phyloP scores from a whole-genome alignment of 2,113 vertebrate species.

The Electrona antarctica region DNA sequence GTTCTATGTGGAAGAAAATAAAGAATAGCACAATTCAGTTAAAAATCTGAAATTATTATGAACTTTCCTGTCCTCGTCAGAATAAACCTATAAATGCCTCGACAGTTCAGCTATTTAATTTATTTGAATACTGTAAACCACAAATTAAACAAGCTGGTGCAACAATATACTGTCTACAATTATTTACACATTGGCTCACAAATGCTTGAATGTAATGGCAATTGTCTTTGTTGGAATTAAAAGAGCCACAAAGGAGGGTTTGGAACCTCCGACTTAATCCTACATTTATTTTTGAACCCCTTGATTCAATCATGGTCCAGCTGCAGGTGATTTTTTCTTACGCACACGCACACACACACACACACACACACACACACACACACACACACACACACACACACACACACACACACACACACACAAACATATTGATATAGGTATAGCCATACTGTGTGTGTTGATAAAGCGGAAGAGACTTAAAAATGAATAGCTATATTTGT shows the following conservation, averaged over 20 bases:
- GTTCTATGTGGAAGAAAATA: too few relatives aligned
- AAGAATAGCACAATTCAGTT: too few relatives aligned
- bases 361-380: constrained; percentile 3
- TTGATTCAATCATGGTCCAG: constrained; percentile 8
- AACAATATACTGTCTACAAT: too few relatives aligned
- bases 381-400: constrained; percentile 2
- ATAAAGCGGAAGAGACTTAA: too few relatives aligned
- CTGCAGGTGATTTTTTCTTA: background rate
- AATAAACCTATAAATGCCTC: too few relatives aligned
- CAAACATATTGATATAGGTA: constrained; percentile 45
- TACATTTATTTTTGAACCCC: background rate
- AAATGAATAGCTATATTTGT: background rate
- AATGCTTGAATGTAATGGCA: background rate
- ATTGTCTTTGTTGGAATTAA: constrained; percentile 9
- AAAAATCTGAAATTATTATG: too few relatives aligned
- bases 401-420: background rate
- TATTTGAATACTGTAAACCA: too few relatives aligned
- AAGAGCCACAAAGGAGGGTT: background rate
- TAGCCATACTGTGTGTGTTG: constrained; percentile 27
- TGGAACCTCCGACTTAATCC: constrained; percentile 4
- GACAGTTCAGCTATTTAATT: too few relatives aligned
- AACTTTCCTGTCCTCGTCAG: too few relatives aligned
- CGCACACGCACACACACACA: background rate
- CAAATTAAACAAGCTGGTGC: too few relatives aligned
- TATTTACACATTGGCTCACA: background rate